Evolutionary conservation across 1,140 invertebrate species (phyloP).

Genomic region (Habropoda laboriosa): DNA sequence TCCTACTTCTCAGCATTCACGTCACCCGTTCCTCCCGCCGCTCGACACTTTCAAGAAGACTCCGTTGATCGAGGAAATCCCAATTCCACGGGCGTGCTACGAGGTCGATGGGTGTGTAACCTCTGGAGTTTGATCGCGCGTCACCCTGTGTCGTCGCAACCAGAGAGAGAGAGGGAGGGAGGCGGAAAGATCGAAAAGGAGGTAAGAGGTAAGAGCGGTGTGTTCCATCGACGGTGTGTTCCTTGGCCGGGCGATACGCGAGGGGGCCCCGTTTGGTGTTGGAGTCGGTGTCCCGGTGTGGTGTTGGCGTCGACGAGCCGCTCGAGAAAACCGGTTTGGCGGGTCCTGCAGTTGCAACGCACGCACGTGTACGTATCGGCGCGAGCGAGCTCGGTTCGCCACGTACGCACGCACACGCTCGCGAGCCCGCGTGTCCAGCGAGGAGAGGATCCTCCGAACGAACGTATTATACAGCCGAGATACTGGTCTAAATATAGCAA

Average conservation of each 20-base stretch:
- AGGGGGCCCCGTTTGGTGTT: slow-evolving; percentile 69
- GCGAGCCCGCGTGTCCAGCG: slow-evolving; percentile 34
- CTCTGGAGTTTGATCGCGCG: slow-evolving; percentile 63
- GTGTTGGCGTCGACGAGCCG: slow-evolving; percentile 75
- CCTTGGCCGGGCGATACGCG: slow-evolving; percentile 59
- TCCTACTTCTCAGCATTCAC: too few species aligned
- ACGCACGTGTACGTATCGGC: slow-evolving; percentile 70
- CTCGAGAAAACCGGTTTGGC: slow-evolving; percentile 81
- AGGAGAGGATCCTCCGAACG: slow-evolving; percentile 66
- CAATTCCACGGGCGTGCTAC: slow-evolving; percentile 29
- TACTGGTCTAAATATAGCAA: slow-evolving; percentile 81
- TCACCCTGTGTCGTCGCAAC: slow-evolving; percentile 54
- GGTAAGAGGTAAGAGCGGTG: slow-evolving; percentile 57
- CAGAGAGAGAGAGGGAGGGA: slow-evolving; percentile 25
- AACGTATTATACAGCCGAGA: slow-evolving; percentile 76
- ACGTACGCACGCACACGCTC: slow-evolving; percentile 32
- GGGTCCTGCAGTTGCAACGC: slow-evolving; percentile 78
- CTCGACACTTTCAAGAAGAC: too few species aligned
- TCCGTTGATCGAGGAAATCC: slow-evolving; percentile 41
- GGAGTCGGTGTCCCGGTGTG: slow-evolving; percentile 71
- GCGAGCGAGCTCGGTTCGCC: slow-evolving; percentile 51
- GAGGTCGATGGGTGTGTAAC: slow-evolving; percentile 65
- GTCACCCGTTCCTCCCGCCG: too few species aligned
- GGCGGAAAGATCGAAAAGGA: slow-evolving; percentile 19
- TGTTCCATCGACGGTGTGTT: slow-evolving; percentile 59